Conservation (phyloP, 2,797 vertebrate genomes). For the Novumbra hubbsi region DNA sequence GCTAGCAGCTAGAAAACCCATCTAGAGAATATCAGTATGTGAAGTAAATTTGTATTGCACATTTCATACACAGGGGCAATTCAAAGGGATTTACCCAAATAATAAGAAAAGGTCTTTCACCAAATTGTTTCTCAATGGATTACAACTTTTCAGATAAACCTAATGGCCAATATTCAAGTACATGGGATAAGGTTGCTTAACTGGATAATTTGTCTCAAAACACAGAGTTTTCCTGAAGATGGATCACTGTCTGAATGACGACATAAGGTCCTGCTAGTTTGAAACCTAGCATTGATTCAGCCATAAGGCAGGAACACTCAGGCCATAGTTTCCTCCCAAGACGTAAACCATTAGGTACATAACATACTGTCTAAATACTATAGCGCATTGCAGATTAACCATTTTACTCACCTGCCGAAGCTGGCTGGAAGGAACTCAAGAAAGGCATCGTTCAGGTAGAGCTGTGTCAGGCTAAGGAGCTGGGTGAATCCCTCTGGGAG, state of each 20-base stretch:
- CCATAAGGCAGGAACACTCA: background rate
- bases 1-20: no score
- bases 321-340: background rate
- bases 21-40: no score
- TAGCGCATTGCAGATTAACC: no score
- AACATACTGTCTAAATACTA: background rate
- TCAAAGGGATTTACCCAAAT: no score
- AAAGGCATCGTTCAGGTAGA: conserved; percentile 98
- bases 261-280: background rate
- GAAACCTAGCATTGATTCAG: background rate
- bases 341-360: background rate
- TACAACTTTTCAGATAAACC: background rate
- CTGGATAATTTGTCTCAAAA: background rate
- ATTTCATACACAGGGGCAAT: no score
- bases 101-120: no score
- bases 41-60: no score
- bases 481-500: conserved; percentile 98
- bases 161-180: background rate
- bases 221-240: background rate
- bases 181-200: background rate
- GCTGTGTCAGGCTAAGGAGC: conserved; percentile 91
- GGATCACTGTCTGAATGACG: background rate
- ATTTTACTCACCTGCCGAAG: conserved; percentile 88
- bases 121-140: no score
- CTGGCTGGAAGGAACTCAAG: conserved; percentile 95